phyloP scores from a whole-genome alignment of 2,113 vertebrate genomes.

The Notothenia rossii region DNA sequence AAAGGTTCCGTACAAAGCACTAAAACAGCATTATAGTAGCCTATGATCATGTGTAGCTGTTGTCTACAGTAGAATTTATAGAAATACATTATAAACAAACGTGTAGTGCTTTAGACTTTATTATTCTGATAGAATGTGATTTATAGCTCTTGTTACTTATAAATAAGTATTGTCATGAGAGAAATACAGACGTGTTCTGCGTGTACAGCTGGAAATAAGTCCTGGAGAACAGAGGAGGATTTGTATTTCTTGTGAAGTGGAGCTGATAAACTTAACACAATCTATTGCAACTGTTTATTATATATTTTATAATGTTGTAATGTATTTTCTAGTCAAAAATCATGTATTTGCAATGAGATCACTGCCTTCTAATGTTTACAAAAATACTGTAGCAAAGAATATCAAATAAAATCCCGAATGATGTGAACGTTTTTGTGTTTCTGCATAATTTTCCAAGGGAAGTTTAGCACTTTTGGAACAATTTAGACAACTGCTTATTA shows the following conservation, averaged over 20 bases:
- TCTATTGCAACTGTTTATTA: constrained; percentile 20
- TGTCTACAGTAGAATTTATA: constrained; percentile 5
- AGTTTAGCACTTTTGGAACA: background rate
- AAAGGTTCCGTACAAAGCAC: constrained; percentile 5
- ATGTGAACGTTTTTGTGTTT: background rate
- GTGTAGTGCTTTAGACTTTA: constrained; percentile 17
- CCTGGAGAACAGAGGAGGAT: background rate
- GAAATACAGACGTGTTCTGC: background rate
- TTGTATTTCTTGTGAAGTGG: background rate
- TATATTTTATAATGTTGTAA: constrained; percentile 58
- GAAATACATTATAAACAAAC: constrained; percentile 5
- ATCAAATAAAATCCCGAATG: constrained; percentile 31
- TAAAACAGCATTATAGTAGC: constrained; percentile 1
- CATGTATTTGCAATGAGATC: constrained; percentile 45
- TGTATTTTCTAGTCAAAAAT: constrained; percentile 55
- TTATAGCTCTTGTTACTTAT: constrained; percentile 12
- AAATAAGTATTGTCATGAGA: constrained; percentile 13
- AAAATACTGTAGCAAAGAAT: constrained; percentile 15
- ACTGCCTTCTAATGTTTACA: constrained; percentile 46
- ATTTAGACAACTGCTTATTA: constrained; percentile 7
- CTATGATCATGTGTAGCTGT: background rate
- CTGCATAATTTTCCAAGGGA: background rate
- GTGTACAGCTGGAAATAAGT: background rate
- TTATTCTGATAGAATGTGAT: constrained; percentile 54
- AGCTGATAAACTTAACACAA: constrained; percentile 28